Evolutionary conservation across 2,113 vertebrate genomes (phyloP), one percentile per base, ranked within the genome.

Genomic region (Mirza zaza): DNA sequence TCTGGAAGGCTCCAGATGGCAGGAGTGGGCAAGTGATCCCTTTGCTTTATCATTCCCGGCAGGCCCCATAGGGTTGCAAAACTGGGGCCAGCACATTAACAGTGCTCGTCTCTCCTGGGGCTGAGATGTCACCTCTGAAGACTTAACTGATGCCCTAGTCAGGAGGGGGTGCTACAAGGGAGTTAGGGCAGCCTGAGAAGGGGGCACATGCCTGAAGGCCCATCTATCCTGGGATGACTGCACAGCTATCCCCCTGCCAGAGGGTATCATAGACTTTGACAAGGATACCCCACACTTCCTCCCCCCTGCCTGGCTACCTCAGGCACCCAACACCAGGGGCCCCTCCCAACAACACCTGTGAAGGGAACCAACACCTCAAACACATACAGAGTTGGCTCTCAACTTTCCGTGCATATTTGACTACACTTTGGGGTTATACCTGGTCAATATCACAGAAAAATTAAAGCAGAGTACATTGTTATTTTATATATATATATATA

Each of bases 1-100:
- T 98, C 92, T 97, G 97, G 97, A 98, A 85, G 82, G 96, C 96
- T 98, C 98, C 97, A 98, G 97, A 98, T 93, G 97, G 97, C 95
- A 85, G 81, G 70, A 97, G 93, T 85, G 97, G 89, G 96, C 63
- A 97, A 87, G 97, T 94, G 96, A 98, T 96, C 97, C 90, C 96
- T 97, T 96, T 97, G 96, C 91, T 95, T 97, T 92, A 96, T 91
- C 96, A 86, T 92, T 98, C 96, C 97, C 94, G 96, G 86, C 79
- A 97, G 95, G 86, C 76, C 91, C 86, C 77, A 90, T 27, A 34
- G 36, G 18, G 82, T 15, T 61, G 87, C 55, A 9, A 55, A 92
- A 68, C 71, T 34, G 29, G 65, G 55, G 50, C 29, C 45, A 48
- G 45, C 91, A 81, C 3, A 15, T n/a, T 14, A 34, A 39, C 63